Conservation (phyloP, 2,113 vertebrate genomes). For the Passer montanus region DNA sequence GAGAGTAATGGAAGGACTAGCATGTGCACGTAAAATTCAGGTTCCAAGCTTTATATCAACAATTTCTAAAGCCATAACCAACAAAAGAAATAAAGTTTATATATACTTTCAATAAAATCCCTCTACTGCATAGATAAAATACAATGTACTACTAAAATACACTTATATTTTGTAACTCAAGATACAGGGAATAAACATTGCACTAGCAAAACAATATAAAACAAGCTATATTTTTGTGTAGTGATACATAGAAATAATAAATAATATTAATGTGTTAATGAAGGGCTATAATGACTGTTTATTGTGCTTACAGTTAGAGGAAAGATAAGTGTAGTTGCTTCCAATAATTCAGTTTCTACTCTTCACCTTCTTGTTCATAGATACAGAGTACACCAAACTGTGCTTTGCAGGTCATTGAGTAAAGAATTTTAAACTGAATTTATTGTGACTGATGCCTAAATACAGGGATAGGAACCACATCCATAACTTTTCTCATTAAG, state of each 20-base stretch:
- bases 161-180: neutral
- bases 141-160: neutral
- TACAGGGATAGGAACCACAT: neutral
- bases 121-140: neutral
- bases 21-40: neutral
- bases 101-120: neutral
- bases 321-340: neutral
- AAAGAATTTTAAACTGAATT: neutral
- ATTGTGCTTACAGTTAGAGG: neutral
- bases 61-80: neutral
- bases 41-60: neutral
- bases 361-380: neutral
- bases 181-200: neutral
- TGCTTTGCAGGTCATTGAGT: neutral
- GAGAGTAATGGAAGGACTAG: neutral
- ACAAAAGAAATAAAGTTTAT: neutral
- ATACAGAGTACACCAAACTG: neutral
- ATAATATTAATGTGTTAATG: neutral
- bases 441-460: neutral
- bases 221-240: neutral
- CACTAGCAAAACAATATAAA: neutral
- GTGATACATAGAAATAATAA: neutral
- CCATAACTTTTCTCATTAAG: neutral
- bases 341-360: neutral
- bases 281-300: neutral